Conservation (phyloP, 2,113 vertebrate species). For the Anthoscopus minutus region DNA sequence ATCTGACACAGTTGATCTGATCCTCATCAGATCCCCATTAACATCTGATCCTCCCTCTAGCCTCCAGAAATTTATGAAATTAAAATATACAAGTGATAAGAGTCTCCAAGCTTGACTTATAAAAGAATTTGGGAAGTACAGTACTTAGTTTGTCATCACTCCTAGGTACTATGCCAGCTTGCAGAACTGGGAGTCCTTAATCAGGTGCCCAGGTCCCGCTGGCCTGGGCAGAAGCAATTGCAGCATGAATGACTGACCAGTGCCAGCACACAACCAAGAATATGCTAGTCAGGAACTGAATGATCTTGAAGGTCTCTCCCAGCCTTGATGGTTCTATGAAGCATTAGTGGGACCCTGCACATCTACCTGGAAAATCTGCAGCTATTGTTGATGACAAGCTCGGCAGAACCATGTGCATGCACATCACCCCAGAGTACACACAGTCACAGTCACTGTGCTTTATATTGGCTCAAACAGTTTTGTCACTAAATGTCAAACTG, state of each 20-base stretch:
- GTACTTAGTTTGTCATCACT: not conserved
- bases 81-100: conserved; percentile 10
- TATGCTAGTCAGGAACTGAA: not conserved
- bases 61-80: not conserved
- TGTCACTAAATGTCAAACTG: not conserved
- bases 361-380: not conserved
- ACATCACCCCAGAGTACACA: accelerated
- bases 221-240: not conserved
- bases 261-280: not conserved
- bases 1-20: not conserved
- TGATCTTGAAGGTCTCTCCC: not conserved
- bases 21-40: no score
- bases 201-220: not conserved
- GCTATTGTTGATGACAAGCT: not conserved
- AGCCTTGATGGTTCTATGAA: not conserved
- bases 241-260: not conserved
- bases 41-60: not conserved
- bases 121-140: not conserved
- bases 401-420: accelerated
- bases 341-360: not conserved
- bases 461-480: not conserved
- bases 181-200: not conserved
- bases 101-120: not conserved
- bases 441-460: not conserved
- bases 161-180: not conserved